Percentiles rank a stretch among this genome's conserved stretches.
Evolutionary conservation across 2,888 invertebrate genomes (phyloP).

Genomic region (Phalera bucephala): DNA sequence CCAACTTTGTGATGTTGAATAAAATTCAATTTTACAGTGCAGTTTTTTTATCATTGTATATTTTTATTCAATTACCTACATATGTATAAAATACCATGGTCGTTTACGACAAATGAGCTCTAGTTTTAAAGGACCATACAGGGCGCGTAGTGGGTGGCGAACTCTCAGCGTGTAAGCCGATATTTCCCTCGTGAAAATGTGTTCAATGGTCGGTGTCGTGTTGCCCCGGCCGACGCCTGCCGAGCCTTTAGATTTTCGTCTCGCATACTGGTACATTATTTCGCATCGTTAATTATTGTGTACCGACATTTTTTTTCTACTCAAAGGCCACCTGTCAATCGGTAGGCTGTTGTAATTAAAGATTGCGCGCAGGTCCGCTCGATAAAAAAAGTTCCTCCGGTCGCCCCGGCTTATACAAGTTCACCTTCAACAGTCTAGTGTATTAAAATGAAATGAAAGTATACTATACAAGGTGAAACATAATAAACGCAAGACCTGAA

Average conservation of each 20-base stretch:
- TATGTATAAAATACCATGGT: no score
- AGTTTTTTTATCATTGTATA: no score
- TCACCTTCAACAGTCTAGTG: conserved; percentile 53
- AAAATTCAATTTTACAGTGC: no score
- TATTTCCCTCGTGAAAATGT: conserved; percentile 78
- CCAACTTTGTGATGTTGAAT: background rate
- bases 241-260: conserved; percentile 78
- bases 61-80: no score
- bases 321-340: conserved; percentile 71
- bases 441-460: conserved; percentile 13
- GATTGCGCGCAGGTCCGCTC: conserved; percentile 50
- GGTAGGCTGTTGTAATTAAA: conserved; percentile 66
- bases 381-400: conserved; percentile 49
- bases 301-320: conserved; percentile 64
- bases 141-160: conserved; percentile 71
- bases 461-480: no score
- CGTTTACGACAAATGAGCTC: no score
- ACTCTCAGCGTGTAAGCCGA: conserved; percentile 67
- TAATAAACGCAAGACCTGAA: no score
- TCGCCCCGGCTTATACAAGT: conserved; percentile 45
- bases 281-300: conserved; percentile 80
- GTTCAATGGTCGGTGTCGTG: conserved; percentile 76
- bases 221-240: conserved; percentile 64
- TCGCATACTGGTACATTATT: conserved; percentile 80
- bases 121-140: conserved; percentile 40